Base-by-base conservation (phyloP, 2,888 invertebrate species). In the Clusia tigrina region DNA sequence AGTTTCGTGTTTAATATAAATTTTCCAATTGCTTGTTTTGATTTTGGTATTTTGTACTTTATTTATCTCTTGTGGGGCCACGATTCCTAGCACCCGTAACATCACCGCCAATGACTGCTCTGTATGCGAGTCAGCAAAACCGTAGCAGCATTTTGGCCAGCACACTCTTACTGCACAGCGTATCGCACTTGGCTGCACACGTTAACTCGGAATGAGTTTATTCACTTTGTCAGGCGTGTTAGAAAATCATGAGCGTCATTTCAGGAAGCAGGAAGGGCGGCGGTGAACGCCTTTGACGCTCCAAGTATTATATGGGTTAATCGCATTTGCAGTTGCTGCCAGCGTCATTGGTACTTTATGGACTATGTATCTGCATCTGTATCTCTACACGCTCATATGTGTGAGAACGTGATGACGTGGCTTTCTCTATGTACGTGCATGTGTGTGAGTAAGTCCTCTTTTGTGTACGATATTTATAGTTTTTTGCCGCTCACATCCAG, bases 141-240 rank as follows among this genome's bases (percentile, higher is more conserved):
- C n/a, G n/a, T n/a, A n/a, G n/a, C n/a, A n/a, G n/a, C n/a, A n/a
- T n/a, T n/a, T n/a, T n/a, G n/a, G n/a, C n/a, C n/a, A n/a, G n/a
- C n/a, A n/a, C n/a, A n/a, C n/a, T n/a, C n/a, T n/a, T n/a, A n/a
- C n/a, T n/a, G n/a, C n/a, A n/a, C n/a, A n/a, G n/a, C n/a, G n/a
- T n/a, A n/a, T n/a, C 20, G 15, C 22, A 48, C 48, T 20, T 15
- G 15, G 6, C 3, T 22, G 6, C 48, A 48, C 48, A 22, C 48
- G 22, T 48, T 60, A n/a, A n/a, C n/a, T 59, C 26, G 18, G 17
- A 32, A 42, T 42, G 59, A 60, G 59, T 60, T 54, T 54, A 54
- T 60, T 54, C 59, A 60, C 59, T 54, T 22, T 25, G 48, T 22
- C 20, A 22, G 48, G n/a, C 18, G 48, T 48, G 48, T 48, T 48